Evolutionary conservation across 2,888 invertebrate species (phyloP).

Genomic region (Drosophila tanythrix): DNA sequence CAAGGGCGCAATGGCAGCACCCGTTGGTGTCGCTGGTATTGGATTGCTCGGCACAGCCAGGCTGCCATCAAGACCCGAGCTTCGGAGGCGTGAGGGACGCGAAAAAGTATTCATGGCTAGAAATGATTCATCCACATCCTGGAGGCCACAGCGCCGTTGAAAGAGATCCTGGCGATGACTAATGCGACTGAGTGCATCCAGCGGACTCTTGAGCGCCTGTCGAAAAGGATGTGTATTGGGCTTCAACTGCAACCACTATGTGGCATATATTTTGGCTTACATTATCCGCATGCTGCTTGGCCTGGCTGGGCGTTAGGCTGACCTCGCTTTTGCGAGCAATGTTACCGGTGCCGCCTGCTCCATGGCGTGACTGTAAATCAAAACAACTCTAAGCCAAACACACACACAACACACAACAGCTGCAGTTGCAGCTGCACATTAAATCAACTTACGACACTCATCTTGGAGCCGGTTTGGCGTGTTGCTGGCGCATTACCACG

Average conservation of each 20-base stretch:
- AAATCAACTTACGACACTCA: conserved; percentile 62
- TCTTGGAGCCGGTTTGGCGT: conserved; percentile 64
- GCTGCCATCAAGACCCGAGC: conserved; percentile 51
- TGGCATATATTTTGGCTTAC: conserved; percentile 57
- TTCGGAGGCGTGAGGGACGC: conserved; percentile 62
- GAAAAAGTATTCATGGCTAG: conserved; percentile 74
- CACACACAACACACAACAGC: conserved; percentile 5
- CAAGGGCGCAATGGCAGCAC: conserved; percentile 35
- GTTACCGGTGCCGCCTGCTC: conserved; percentile 3
- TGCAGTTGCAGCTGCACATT: not conserved
- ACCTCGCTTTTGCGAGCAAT: conserved; percentile 75
- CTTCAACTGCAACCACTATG: not conserved
- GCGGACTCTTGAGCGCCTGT: conserved; percentile 78
- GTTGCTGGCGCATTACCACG: conserved; percentile 54
- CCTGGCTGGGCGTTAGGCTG: conserved; percentile 82
- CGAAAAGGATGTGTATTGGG: not conserved
- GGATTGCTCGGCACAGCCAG: conserved; percentile 20
- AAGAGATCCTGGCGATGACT: conserved; percentile 63
- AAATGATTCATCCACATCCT: conserved; percentile 81
- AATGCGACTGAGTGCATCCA: conserved; percentile 81
- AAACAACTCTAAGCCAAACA: conserved; percentile 18
- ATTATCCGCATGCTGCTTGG: conserved; percentile 62
- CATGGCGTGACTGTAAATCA: conserved; percentile 58
- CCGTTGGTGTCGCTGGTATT: conserved; percentile 9
- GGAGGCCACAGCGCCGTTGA: conserved; percentile 81